Evolutionary conservation across 2,888 invertebrate genomes (phyloP), one percentile per base, ranked within the genome.

Genomic region (Agrotis segetum): DNA sequence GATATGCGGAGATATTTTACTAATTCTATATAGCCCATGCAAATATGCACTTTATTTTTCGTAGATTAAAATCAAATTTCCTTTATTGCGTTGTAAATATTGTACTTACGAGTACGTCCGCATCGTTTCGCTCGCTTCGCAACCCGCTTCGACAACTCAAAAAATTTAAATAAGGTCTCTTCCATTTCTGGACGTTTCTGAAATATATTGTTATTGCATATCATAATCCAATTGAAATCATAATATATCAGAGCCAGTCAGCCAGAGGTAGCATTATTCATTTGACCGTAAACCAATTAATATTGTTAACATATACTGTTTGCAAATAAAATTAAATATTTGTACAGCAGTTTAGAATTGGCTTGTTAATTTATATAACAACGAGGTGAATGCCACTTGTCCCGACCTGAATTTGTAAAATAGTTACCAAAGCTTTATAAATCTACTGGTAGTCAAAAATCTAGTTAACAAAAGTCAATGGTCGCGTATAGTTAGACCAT

Each of bases 61-160:
- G 9, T 6, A n/a, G 24, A 71, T 71, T 56, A 49, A 71, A 49
- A 55, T 71, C 47, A 61, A 61, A 62, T 61, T 60, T 71, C 61
- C 47, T 71, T 55, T 24, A 71, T 61, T 71, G 17, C 24, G 24
- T 47, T 70, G 58, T 59, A 60, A 60, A 71, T 71, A 71, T 24
- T 60, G 29, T 29, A 21, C 60, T 71, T 62, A 71, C 9, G 40
- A 40, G 40, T 40, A 40, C 1, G 19, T 24, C 53, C 13, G 14
- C 53, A 60, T 19, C 17, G 11, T 40, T 19, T 14, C 14, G 7
- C 19, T 14, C 53, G 24, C 40, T 71, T 2, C 13, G n/a, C 46
- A 46, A 17, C 7, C 13, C 69, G 69, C 34, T 71, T 40, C 17
- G 24, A 19, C 11, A 40, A 61, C 17, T 61, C n/a, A 14, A 59